Conservation (phyloP, 2,797 vertebrate species). For the Alexandromys oeconomus region DNA sequence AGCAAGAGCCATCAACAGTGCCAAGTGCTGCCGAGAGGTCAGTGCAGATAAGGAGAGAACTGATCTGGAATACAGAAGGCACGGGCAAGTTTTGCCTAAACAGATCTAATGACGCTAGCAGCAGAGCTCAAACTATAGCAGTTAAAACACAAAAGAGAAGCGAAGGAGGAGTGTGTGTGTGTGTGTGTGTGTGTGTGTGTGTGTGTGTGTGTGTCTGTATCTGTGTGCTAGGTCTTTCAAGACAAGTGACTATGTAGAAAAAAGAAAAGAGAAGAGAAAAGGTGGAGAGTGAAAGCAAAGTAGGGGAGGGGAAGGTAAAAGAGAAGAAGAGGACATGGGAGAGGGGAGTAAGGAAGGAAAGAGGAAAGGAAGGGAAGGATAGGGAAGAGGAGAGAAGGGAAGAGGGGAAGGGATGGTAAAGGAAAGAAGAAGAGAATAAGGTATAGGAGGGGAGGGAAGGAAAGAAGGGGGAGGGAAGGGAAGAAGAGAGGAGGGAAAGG, state of each 20-base stretch:
- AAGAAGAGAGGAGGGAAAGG: too few species aligned
- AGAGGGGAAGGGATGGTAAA: not conserved
- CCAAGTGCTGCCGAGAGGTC: not conserved
- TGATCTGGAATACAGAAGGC: not conserved
- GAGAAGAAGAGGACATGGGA: not conserved
- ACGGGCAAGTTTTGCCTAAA: not conserved
- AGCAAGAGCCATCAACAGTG: not conserved
- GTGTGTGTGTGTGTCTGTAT: not conserved
- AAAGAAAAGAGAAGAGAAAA: not conserved
- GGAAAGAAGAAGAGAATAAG: too few species aligned
- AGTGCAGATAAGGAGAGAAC: not conserved
- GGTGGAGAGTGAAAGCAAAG: not conserved
- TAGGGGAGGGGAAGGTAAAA: not conserved
- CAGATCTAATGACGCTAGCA: not conserved
- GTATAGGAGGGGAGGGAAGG: not conserved
- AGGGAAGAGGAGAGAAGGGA: too few species aligned
- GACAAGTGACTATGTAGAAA: not conserved
- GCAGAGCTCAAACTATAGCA: not conserved
- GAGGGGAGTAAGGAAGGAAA: not conserved
- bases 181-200: not conserved
- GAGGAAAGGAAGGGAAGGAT: rapidly evolving
- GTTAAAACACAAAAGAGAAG: not conserved
- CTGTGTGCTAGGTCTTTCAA: not conserved
- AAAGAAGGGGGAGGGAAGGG: rapidly evolving
- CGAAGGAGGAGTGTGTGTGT: not conserved